Conservation (phyloP, 2,888 invertebrate species). For the Odiellus spinosus region DNA sequence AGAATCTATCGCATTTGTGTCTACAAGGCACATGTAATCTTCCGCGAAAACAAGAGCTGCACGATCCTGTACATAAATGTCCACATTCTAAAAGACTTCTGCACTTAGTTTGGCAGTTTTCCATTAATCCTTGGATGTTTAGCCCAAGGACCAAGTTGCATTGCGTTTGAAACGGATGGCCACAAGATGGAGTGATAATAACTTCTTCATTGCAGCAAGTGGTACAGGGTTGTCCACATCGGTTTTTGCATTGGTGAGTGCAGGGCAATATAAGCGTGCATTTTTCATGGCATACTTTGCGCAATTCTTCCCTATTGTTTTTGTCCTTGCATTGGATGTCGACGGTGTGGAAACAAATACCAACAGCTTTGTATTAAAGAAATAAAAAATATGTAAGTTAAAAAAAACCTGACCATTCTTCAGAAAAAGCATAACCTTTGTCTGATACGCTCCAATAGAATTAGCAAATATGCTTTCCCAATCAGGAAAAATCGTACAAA, state of each 20-base stretch:
- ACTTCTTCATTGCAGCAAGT: not conserved
- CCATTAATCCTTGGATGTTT: not conserved
- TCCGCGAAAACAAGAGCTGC: constrained; percentile 28
- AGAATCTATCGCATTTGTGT: constrained; percentile 24
- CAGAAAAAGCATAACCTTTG: no score
- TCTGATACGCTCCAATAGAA: no score
- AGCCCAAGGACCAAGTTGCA: not conserved
- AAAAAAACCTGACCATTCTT: no score
- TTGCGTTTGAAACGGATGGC: constrained; percentile 6
- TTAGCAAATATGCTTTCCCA: no score
- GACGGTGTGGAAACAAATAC: no score
- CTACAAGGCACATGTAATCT: constrained; percentile 28
- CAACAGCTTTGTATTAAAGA: no score
- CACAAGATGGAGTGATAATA: constrained; percentile 5
- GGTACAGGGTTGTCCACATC: not conserved
- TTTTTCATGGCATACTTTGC: no score
- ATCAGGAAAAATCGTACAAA: no score
- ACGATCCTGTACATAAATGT: constrained; percentile 27
- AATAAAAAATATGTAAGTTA: no score
- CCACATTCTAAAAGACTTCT: constrained; percentile 22
- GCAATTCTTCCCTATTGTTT: no score
- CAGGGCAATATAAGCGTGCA: no score
- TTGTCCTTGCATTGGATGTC: no score
- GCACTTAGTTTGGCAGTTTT: constrained; percentile 22
- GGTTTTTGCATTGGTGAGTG: not conserved